Base-by-base conservation (phyloP, 1,140 invertebrate genomes). In the Limonius californicus region DNA sequence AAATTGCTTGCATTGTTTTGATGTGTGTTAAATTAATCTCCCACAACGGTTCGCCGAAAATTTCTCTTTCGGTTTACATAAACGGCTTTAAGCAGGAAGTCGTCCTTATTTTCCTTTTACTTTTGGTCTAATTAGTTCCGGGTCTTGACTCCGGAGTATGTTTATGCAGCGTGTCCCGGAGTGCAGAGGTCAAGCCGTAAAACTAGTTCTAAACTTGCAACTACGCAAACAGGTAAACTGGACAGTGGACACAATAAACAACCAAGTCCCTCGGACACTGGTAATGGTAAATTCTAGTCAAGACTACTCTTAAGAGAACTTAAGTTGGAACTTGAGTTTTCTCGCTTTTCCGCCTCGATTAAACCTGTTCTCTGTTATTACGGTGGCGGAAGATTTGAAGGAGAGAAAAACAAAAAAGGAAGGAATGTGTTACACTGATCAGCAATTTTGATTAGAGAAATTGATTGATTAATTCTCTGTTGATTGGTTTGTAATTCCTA, bases 1-100 rank as follows among this genome's bases (percentile, higher is more conserved):
- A 61, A 61, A 61, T 61, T 21, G 45, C 32, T 47, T 54, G 18
- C 47, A 54, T 61, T 61, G 59, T 61, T 54, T 50, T 54, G 45
- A 39, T 39, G 35, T 39, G 35, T 39, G 35, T 39, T 39, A 39
- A 39, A 39, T 39, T 39, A 39, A 12, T 39, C 35, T 14, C 35
- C n/a, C 35, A 39, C 35, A 12, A 39, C n/a, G 35, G 35, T 39
- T 2, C 2, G 11, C 35, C n/a, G 35, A 14, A 39, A 39, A 39
- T 39, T 39, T 39, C 35, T 50, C 45, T 19, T 50, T 50, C 45
- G 20, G 7, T 50, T 50, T 50, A 50, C 16, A 18, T 50, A 50
- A 50, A 50, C 45, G 45, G 1, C 19, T 50, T 50, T 21, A 19
- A 50, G 14, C 35, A 50, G 45, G 45, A 50, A 50, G 20, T 21